Conservation (phyloP, 2,888 invertebrate species). For the Platycheirus rosarum region DNA sequence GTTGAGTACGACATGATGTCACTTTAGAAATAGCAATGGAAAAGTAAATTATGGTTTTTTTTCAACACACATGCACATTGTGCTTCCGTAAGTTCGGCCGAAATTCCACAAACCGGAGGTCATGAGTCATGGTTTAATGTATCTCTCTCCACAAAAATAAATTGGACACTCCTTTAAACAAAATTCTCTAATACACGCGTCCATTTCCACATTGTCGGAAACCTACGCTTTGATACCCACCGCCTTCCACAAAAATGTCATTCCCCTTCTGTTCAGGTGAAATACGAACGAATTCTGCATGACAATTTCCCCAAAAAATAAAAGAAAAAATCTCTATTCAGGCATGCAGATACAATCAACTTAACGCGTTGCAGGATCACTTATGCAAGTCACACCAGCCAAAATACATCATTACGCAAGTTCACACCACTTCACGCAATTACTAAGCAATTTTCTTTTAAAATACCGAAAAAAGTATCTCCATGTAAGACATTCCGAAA, state of each 20-base stretch:
- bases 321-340: background rate
- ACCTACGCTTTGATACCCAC: slow-evolving; percentile 58
- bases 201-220: slow-evolving; percentile 36
- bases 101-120: slow-evolving; percentile 46
- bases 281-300: slow-evolving; percentile 50
- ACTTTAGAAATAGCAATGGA: too few species aligned
- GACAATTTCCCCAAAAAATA: slow-evolving; percentile 33
- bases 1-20: too few species aligned
- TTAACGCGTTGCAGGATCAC: slow-evolving; percentile 48
- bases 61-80: too few species aligned
- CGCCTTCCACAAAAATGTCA: slow-evolving; percentile 41
- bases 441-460: slow-evolving; percentile 47
- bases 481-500: slow-evolving; percentile 32
- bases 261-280: slow-evolving; percentile 43
- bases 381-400: slow-evolving; percentile 44
- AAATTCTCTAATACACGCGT: slow-evolving; percentile 38
- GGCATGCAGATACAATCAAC: too few species aligned
- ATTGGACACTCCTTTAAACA: slow-evolving; percentile 55
- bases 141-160: slow-evolving; percentile 46
- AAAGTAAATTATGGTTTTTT: too few species aligned
- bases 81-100: background rate
- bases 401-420: slow-evolving; percentile 60
- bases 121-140: slow-evolving; percentile 45
- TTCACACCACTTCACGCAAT: slow-evolving; percentile 50
- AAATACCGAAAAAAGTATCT: background rate